Evolutionary conservation across 1,140 invertebrate genomes (phyloP), one percentile per base, ranked within the genome.

Genomic region (Procambarus virginalis): DNA sequence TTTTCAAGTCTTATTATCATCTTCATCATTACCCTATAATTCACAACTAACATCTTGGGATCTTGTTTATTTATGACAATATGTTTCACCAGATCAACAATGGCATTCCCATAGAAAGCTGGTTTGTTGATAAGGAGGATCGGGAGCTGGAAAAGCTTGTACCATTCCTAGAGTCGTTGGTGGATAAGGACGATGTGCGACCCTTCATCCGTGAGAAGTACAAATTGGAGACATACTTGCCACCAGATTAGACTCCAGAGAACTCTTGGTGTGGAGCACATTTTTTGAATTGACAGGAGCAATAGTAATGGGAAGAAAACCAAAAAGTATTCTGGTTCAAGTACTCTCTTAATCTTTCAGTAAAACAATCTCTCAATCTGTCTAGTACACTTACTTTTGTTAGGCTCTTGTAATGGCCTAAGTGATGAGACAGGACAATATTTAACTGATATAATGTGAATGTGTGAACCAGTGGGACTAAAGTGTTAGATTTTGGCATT

Each of bases 51-150:
- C 17, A 64, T 20, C 17, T 20, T 20, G 14, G 17, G 60, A 20
- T 6, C 4, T 8, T 64, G 60, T 4, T 10, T 20, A 64, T 64
- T 64, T 64, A 64, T 64, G 60, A 64, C 12, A 64, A 14, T 58
- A 91, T 93, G 93, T 81, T 94, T 94, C 95, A 96, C 70, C 95
- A 98, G 96, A 94, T 98, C 89, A 98, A 99, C 94, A 99, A 99
- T 95, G 98, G 98, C 60, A 99, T 99, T 92, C 98, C 98, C 0
- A 99, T 99, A 93, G 97, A 98, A 94, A 98, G 97, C 94, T 99
- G 98, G 98, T 99, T 99, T 94, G 96, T 97, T 68, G 98, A 99
- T 94, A 95, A 96, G 93, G 96, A 96, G 89, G 98, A 99, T 94
- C 96, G 95, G 55, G 98, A 99, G 94, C 94, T 99, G 49, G 96